A percentile compares a stretch with the other conserved stretches of the same genome.
Evolutionary conservation across 2,113 vertebrate genomes (phyloP).

Genomic region (Synodontis membranacea): DNA sequence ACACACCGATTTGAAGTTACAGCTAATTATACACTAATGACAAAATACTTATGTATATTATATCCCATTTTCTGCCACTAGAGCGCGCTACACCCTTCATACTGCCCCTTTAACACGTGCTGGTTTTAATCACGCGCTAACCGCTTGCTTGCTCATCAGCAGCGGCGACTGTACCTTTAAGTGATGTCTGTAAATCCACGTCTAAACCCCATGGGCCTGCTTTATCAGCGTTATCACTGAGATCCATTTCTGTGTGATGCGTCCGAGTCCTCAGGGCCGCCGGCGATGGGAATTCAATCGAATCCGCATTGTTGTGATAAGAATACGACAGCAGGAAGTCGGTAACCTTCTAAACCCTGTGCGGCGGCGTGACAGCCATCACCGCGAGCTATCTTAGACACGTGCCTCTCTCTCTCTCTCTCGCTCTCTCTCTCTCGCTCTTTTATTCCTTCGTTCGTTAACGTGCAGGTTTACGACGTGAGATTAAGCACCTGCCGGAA

Average conservation of each 20-base stretch:
- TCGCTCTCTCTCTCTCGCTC: constrained; percentile 36
- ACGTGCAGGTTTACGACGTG: constrained; percentile 14
- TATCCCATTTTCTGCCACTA: too few relatives aligned
- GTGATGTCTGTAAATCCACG: not conserved
- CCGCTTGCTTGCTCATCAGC: not conserved
- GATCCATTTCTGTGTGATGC: constrained; percentile 1
- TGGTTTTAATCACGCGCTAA: not conserved
- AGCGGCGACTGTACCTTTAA: not conserved
- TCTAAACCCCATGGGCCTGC: not conserved
- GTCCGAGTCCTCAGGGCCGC: not conserved
- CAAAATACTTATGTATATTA: too few relatives aligned
- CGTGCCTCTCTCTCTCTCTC: not conserved
- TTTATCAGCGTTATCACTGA: constrained; percentile 20
- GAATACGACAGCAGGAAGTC: constrained; percentile 41
- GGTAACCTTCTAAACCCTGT: constrained; percentile 40
- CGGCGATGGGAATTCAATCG: constrained; percentile 40
- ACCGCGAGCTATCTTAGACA: constrained; percentile 31
- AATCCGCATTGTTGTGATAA: constrained; percentile 8
- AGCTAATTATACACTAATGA: too few relatives aligned
- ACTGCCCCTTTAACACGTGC: too few relatives aligned
- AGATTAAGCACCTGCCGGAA: not conserved
- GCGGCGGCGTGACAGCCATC: constrained; percentile 46
- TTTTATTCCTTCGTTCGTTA: constrained; percentile 45
- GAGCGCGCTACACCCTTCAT: too few relatives aligned
- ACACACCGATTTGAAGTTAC: too few relatives aligned